These are phyloP conservation scores for Chionomys nivalis DNA, from an alignment of 2,113 vertebrate species.

Conservation along the genomic window DNA sequence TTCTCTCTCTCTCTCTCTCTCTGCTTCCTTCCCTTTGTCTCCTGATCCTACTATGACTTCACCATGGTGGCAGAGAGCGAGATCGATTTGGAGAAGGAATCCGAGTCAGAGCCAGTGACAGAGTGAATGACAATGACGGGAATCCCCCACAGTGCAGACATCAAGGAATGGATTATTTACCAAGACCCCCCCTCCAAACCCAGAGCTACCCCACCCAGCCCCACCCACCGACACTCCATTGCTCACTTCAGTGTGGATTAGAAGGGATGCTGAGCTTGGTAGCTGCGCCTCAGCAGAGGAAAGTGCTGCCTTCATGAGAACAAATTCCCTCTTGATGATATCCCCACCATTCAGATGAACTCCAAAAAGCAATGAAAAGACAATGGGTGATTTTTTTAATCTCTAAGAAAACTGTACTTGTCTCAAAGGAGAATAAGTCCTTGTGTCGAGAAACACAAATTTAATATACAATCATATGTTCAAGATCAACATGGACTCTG, in stretches of 20 bases:
- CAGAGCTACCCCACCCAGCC: constrained; percentile 21
- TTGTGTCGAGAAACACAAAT: constrained; percentile 7
- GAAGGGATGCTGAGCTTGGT: background rate
- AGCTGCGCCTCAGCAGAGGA: background rate
- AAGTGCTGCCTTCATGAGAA: background rate
- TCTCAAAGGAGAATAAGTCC: constrained; percentile 62
- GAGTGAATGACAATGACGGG: constrained; percentile 80
- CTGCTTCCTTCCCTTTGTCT: constrained; percentile 55
- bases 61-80: constrained; percentile 84
- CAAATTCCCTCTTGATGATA: background rate
- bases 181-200: constrained; percentile 2
- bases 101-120: constrained; percentile 81
- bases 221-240: constrained; percentile 36
- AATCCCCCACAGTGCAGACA: constrained; percentile 65
- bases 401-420: constrained; percentile 13
- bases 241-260: background rate
- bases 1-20: constrained; percentile 75
- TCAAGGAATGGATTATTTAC: constrained; percentile 64
- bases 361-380: constrained; percentile 58
- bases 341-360: background rate
- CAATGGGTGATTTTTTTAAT: background rate
- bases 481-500: background rate
- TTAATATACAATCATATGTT: constrained; percentile 13
- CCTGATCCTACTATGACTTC: constrained; percentile 77
- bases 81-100: constrained; percentile 84